A percentile compares a stretch with the other conserved stretches of the same genome.
Conservation (phyloP, 1,140 invertebrate species). For the Cephus cinctus region DNA sequence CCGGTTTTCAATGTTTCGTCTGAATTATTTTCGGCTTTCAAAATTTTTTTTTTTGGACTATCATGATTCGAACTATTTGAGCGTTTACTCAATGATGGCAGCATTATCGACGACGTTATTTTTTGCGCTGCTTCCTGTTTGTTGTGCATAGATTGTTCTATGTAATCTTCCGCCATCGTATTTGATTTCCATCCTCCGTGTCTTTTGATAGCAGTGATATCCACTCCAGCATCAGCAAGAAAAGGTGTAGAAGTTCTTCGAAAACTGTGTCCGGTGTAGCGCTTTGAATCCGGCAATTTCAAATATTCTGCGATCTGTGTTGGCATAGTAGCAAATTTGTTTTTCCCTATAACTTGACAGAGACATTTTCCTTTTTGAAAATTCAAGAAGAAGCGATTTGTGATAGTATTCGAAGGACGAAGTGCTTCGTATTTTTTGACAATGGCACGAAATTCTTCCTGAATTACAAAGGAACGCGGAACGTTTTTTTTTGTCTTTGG, state of each 20-base stretch:
- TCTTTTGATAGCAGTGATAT: too few relatives aligned
- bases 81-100: too few relatives aligned
- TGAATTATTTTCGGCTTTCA: too few relatives aligned
- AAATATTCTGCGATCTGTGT: conserved; percentile 23
- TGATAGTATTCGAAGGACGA: conserved; percentile 12
- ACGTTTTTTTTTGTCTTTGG: conserved; percentile 15
- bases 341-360: conserved; percentile 20
- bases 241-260: conserved; percentile 21
- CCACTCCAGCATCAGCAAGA: conserved; percentile 21
- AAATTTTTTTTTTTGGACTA: too few relatives aligned
- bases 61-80: too few relatives aligned
- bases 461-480: conserved; percentile 15
- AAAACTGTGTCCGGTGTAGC: conserved; percentile 28
- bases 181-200: too few relatives aligned
- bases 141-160: too few relatives aligned
- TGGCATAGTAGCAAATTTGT: conserved; percentile 22
- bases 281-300: conserved; percentile 15
- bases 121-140: too few relatives aligned
- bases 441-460: conserved; percentile 6
- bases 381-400: conserved; percentile 29
- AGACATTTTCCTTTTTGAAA: conserved; percentile 33
- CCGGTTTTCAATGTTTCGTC: too few relatives aligned
- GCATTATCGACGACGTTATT: too few relatives aligned
- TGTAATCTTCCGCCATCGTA: too few relatives aligned
- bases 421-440: conserved; percentile 19